These are phyloP conservation scores for Drosophila monieri DNA, from an alignment of 2,888 invertebrate genomes.

Conservation along the genomic window DNA sequence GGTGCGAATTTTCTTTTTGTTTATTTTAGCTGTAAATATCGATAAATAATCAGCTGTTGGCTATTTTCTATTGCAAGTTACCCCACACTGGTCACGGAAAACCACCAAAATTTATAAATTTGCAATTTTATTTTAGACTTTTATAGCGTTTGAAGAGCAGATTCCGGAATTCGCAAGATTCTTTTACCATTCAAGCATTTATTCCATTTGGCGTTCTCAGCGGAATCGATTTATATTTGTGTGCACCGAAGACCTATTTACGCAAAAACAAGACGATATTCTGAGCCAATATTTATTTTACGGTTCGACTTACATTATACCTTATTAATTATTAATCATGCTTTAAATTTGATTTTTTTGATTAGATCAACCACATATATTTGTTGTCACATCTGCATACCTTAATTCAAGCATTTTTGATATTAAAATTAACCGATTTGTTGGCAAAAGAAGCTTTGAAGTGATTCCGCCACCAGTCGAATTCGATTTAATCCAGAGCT, in stretches of 20 bases:
- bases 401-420: conserved; percentile 61
- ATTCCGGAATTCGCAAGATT: conserved; percentile 67
- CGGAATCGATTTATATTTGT: conserved; percentile 71
- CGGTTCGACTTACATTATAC: conserved; percentile 44
- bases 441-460: conserved; percentile 59
- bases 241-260: conserved; percentile 56
- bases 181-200: conserved; percentile 71
- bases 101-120: not conserved
- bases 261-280: conserved; percentile 17
- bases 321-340: not conserved
- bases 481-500: conserved; percentile 59
- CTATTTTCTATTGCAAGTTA: not conserved
- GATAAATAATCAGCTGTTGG: conserved; percentile 27
- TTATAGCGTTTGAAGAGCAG: conserved; percentile 78
- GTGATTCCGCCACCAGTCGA: conserved; percentile 39
- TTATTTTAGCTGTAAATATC: not conserved
- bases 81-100: not conserved
- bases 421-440: conserved; percentile 78
- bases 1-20: not conserved
- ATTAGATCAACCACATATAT: conserved; percentile 78
- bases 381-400: conserved; percentile 64
- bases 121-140: conserved; percentile 52
- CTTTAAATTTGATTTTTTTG: not conserved
- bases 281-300: conserved; percentile 62
- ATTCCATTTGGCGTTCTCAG: conserved; percentile 73